Evolutionary conservation across 2,797 vertebrate species (phyloP).

Genomic region (Trematomus bernacchii): DNA sequence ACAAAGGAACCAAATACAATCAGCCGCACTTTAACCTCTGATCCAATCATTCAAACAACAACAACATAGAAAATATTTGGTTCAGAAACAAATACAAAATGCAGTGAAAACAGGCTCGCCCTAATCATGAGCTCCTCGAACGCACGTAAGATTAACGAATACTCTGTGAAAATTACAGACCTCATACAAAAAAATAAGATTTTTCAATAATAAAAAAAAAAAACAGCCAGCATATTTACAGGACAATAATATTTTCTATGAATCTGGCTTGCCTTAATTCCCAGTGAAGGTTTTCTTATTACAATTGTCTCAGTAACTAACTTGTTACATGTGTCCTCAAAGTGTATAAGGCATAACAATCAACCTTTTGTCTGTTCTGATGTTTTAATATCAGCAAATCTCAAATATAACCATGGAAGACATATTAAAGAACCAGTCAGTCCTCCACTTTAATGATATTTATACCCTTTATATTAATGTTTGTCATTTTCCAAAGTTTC

Average conservation of each 20-base stretch:
- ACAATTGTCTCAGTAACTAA: slow-evolving; percentile 79
- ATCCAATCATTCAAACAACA: slow-evolving; percentile 76
- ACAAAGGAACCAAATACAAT: slow-evolving; percentile 77
- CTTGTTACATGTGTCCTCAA: slow-evolving; percentile 81
- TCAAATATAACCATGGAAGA: slow-evolving; percentile 73
- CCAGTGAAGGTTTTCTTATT: slow-evolving; percentile 76
- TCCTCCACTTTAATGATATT: slow-evolving; percentile 40
- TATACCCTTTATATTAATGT: slow-evolving; percentile 55
- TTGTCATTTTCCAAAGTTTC: slow-evolving; percentile 58
- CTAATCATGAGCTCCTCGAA: slow-evolving; percentile 47
- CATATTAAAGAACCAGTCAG: slow-evolving; percentile 40
- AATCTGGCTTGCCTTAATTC: slow-evolving; percentile 79
- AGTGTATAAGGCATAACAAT: slow-evolving; percentile 73
- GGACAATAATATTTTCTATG: slow-evolving; percentile 82
- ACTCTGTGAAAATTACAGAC: slow-evolving; percentile 76
- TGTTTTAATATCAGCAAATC: slow-evolving; percentile 58
- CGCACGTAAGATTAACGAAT: slow-evolving; percentile 65
- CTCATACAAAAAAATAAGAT: slow-evolving; percentile 83
- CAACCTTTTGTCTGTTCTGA: slow-evolving; percentile 70
- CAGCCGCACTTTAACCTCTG: slow-evolving; percentile 68
- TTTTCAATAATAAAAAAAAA: slow-evolving; percentile 66
- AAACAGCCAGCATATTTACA: slow-evolving; percentile 86
- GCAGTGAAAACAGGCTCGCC: slow-evolving; percentile 67
- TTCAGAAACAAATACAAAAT: slow-evolving; percentile 76
- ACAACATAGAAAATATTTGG: slow-evolving; percentile 79